Percentiles rank a stretch among this genome's conserved stretches.
Conservation (phyloP, 2,888 invertebrate genomes). For the Xiphydria camelus region DNA sequence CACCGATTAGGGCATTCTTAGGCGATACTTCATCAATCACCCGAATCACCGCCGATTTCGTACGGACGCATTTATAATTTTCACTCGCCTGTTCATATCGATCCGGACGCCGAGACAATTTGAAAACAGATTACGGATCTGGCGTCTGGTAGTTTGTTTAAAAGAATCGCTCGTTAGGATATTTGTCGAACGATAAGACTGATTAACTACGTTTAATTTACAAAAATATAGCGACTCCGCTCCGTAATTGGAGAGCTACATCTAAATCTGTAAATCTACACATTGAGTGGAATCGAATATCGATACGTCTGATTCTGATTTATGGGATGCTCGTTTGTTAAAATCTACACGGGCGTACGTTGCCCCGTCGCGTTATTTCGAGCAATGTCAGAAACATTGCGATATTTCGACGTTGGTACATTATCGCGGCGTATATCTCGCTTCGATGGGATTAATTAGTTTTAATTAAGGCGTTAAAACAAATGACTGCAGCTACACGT, state of each 20-base stretch:
- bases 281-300: not conserved
- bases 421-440: too few relatives aligned
- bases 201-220: too few relatives aligned
- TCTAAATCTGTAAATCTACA: not conserved
- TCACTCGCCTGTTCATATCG: too few relatives aligned
- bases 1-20: conserved; percentile 53
- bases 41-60: conserved; percentile 19
- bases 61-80: not conserved
- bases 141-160: too few relatives aligned
- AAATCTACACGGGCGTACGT: too few relatives aligned
- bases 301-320: not conserved
- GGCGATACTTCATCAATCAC: conserved; percentile 49
- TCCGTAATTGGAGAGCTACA: not conserved
- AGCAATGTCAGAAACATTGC: not conserved
- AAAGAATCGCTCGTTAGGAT: too few relatives aligned
- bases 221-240: too few relatives aligned
- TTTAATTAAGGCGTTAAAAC: not conserved
- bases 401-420: conserved; percentile 1
- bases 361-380: not conserved
- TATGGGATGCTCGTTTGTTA: too few relatives aligned
- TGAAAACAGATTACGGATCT: too few relatives aligned
- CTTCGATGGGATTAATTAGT: too few relatives aligned
- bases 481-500: not conserved
- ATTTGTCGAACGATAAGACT: too few relatives aligned
- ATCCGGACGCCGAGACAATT: too few relatives aligned